phyloP scores from a whole-genome alignment of 2,797 vertebrate genomes.

The Crossoptilon crossoptilon region DNA sequence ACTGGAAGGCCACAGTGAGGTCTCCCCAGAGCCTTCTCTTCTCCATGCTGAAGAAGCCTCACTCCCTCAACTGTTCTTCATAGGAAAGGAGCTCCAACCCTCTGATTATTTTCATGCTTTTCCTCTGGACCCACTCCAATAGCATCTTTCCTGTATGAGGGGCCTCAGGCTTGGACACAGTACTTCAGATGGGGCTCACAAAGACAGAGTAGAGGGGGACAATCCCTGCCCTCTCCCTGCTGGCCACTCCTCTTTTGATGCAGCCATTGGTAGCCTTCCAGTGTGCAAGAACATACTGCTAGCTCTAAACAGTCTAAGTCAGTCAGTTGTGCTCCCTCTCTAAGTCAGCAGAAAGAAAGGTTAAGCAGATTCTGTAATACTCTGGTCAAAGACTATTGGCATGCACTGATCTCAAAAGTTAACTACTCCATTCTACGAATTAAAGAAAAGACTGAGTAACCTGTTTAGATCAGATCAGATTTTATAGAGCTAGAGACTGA shows the following conservation, averaged over 20 bases:
- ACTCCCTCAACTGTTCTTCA: too few species aligned
- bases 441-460: neutral
- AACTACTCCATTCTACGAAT: neutral
- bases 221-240: neutral
- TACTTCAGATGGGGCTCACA: too few species aligned
- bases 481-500: neutral
- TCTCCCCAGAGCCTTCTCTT: too few species aligned
- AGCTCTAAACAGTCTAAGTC: neutral
- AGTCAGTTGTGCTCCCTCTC: neutral
- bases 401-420: conserved; percentile 11
- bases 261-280: neutral
- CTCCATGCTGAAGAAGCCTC: too few species aligned
- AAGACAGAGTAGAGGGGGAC: neutral
- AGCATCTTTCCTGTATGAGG: too few species aligned
- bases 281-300: neutral
- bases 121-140: too few species aligned
- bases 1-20: too few species aligned
- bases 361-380: neutral
- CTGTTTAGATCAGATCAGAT: neutral
- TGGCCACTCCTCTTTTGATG: neutral
- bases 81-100: too few species aligned
- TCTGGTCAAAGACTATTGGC: conserved; percentile 6
- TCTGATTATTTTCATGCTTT: too few species aligned
- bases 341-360: conserved; percentile 15
- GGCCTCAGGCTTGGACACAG: too few species aligned